Conservation (phyloP, 2,113 vertebrate species). For the Pleuronectes platessa region DNA sequence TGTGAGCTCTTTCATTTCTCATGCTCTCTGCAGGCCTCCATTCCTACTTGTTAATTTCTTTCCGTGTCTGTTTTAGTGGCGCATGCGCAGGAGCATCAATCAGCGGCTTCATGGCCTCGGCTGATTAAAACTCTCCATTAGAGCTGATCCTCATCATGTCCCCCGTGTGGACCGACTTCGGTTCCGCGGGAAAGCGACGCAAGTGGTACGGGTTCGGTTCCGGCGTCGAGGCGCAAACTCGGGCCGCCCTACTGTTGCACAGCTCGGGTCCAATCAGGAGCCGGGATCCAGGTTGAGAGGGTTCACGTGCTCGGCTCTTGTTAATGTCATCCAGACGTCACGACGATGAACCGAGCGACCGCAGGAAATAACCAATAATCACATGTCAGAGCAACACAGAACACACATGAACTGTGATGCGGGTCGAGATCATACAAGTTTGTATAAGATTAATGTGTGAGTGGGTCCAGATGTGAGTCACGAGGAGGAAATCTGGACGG, state of each 20-base stretch:
- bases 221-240: not conserved
- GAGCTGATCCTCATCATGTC: not conserved
- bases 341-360: not conserved
- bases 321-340: constrained; percentile 53
- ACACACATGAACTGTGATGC: not conserved
- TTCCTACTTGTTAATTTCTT: constrained; percentile 52
- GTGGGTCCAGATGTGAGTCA: not conserved
- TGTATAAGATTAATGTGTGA: too few species aligned
- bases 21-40: constrained; percentile 41
- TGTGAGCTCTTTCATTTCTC: constrained; percentile 30
- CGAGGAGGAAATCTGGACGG: not conserved
- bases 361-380: not conserved
- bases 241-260: constrained; percentile 25
- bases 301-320: constrained; percentile 53
- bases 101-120: constrained; percentile 46
- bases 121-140: constrained; percentile 75
- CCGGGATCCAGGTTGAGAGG: constrained; percentile 64
- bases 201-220: not conserved
- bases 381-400: too few species aligned
- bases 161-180: not conserved
- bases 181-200: not conserved
- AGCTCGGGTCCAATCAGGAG: constrained; percentile 69
- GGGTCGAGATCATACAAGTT: too few species aligned
- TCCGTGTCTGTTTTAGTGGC: constrained; percentile 45
- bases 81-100: constrained; percentile 75